phyloP scores from a whole-genome alignment of 1,140 invertebrate genomes.

The Saccostrea cuccullata region DNA sequence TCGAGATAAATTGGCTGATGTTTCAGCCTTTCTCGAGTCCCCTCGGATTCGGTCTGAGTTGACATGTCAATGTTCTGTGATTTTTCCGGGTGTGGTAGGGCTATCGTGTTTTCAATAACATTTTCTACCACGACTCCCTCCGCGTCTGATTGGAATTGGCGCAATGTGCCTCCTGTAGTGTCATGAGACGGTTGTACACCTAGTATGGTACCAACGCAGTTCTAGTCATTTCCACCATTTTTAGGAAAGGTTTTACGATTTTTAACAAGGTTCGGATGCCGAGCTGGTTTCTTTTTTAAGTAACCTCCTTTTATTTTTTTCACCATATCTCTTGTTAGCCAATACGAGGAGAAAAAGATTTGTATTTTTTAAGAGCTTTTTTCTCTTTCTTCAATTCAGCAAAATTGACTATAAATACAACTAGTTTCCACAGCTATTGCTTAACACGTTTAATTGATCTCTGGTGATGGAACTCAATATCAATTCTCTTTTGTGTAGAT shows the following conservation, averaged over 20 bases:
- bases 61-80: no score
- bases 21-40: no score
- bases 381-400: neutral
- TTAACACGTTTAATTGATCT: neutral
- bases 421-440: slow-evolving; percentile 25
- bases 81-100: no score
- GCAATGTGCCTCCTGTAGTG: neutral
- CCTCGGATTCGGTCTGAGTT: no score
- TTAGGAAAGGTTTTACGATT: neutral
- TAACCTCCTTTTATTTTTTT: neutral
- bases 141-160: no score
- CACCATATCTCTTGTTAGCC: neutral
- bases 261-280: neutral
- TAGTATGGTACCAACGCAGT: neutral
- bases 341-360: neutral
- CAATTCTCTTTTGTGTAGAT: neutral
- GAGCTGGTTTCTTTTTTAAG: neutral
- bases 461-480: slow-evolving; percentile 11
- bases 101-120: no score
- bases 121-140: no score
- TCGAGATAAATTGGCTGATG: no score
- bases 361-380: slow-evolving; percentile 24
- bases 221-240: no score
- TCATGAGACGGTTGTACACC: neutral
- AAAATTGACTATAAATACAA: no score